phyloP scores from a whole-genome alignment of 2,113 vertebrate species.

The Anolis carolinensis region DNA sequence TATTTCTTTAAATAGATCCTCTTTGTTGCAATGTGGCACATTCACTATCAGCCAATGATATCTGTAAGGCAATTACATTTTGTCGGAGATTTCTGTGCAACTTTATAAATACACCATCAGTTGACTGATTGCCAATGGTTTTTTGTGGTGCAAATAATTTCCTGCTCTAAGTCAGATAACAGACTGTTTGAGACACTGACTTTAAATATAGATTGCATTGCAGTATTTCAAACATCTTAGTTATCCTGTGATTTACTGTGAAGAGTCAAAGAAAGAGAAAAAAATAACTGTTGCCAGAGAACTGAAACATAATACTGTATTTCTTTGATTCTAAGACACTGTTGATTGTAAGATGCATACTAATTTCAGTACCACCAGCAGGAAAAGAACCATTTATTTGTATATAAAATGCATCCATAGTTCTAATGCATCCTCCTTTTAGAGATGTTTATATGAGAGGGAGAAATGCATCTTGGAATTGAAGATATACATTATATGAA shows the following conservation, averaged over 20 bases:
- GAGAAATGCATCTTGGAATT: too few relatives aligned
- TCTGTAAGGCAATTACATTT: conserved; percentile 12
- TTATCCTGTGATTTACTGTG: not conserved
- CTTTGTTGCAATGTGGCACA: not conserved
- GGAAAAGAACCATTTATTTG: too few relatives aligned
- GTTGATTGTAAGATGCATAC: too few relatives aligned
- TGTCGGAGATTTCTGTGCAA: not conserved
- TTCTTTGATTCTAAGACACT: too few relatives aligned
- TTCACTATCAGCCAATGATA: not conserved
- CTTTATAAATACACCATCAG: not conserved
- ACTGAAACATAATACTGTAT: not conserved
- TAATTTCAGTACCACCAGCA: too few relatives aligned
- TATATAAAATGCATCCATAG: too few relatives aligned
- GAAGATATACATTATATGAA: not conserved
- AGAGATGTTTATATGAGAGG: too few relatives aligned
- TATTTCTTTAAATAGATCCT: not conserved
- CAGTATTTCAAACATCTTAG: not conserved
- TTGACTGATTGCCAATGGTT: not conserved
- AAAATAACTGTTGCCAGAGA: not conserved
- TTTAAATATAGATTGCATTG: not conserved
- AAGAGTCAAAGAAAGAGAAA: conserved; percentile 1
- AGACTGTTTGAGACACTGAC: conserved; percentile 7
- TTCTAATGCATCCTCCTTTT: too few relatives aligned
- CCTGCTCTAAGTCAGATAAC: conserved; percentile 5
- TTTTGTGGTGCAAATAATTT: not conserved